Conservation (phyloP, 1,140 invertebrate genomes). For the Atta colombica region DNA sequence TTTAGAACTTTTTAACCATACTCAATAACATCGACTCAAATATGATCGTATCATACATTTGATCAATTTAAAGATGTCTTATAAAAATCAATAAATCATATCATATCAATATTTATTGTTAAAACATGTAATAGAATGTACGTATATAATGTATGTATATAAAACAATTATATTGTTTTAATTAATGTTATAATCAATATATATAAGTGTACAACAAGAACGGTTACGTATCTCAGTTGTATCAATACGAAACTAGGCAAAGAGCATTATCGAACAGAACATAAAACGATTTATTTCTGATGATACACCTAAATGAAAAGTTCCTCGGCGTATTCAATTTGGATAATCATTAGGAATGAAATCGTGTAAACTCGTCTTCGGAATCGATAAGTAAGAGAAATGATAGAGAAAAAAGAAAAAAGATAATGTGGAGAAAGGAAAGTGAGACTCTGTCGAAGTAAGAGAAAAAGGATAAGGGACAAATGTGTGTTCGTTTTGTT, state of each 20-base stretch:
- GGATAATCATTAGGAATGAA: constrained; percentile 4
- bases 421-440: constrained; percentile 13
- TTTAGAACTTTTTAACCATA: no score
- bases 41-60: no score
- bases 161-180: neutral
- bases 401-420: constrained; percentile 19
- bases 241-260: neutral
- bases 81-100: neutral
- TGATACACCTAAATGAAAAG: constrained; percentile 22
- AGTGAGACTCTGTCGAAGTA: constrained; percentile 28
- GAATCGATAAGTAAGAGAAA: constrained; percentile 58
- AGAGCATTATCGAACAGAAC: neutral
- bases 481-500: constrained; percentile 74
- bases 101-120: no score
- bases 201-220: neutral
- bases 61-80: neutral
- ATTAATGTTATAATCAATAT: constrained; percentile 18
- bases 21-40: no score
- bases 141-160: neutral
- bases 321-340: neutral
- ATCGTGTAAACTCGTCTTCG: constrained; percentile 26
- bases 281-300: neutral
- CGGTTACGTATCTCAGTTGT: neutral
- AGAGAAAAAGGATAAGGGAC: constrained; percentile 44
- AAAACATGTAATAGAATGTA: neutral